phyloP scores from a whole-genome alignment of 2,888 invertebrate species.

The Encarsia formosa region DNA sequence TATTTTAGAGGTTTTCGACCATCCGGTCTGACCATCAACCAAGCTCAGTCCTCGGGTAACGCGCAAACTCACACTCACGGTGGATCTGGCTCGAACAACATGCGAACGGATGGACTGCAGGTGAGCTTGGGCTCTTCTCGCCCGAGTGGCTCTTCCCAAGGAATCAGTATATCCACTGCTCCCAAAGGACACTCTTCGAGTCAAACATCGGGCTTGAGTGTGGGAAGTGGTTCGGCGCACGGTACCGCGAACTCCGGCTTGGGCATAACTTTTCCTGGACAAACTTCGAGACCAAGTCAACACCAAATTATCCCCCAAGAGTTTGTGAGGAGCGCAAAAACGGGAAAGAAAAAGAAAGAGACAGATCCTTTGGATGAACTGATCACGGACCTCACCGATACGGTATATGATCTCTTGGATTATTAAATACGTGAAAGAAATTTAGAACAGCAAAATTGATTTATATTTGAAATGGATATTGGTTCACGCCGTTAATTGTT shows the following conservation, averaged over 20 bases:
- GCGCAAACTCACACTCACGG: constrained; percentile 37
- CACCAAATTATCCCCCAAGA: constrained; percentile 30
- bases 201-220: no score
- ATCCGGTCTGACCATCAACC: constrained; percentile 29
- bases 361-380: constrained; percentile 17
- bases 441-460: no score
- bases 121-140: constrained; percentile 8
- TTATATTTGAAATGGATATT: no score
- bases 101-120: background rate
- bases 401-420: constrained; percentile 18
- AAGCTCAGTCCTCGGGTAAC: constrained; percentile 33
- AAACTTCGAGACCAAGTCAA: constrained; percentile 18
- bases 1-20: background rate
- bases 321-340: constrained; percentile 27
- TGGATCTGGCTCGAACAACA: constrained; percentile 19
- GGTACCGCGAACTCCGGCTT: background rate
- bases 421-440: no score
- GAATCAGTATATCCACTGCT: no score
- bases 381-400: constrained; percentile 7
- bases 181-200: no score
- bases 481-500: no score
- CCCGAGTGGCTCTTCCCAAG: constrained; percentile 7
- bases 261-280: constrained; percentile 6
- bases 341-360: constrained; percentile 3
- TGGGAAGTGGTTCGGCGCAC: constrained; percentile 10